Base-by-base conservation (phyloP, 2,888 invertebrate genomes). In the Strigamia maritima region DNA sequence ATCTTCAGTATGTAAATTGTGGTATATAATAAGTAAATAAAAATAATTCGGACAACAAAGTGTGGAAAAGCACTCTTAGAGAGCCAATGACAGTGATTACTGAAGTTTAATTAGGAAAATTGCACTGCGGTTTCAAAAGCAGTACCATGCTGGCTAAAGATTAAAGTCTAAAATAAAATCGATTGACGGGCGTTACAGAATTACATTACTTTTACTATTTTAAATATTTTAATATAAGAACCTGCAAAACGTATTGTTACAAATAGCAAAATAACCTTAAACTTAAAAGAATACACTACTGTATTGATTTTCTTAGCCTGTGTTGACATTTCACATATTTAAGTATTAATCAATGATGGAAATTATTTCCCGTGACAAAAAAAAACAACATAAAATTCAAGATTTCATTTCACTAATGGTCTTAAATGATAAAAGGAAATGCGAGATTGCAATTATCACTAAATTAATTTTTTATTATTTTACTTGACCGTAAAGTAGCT, bases 11-110 rank as follows among this genome's bases (percentile, higher is more conserved):
- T n/a, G 49, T 14, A n/a, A n/a, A 19, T 54, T 54, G 54, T 19
- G n/a, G 54, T 16, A 16, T 44, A 16, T 16, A 14, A 14, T 16
- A 60, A 7, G 19, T 60, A 22, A 60, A 22, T 10, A 7, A 8
- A 60, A 60, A 24, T 60, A 60, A 60, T 60, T 60, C 22, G 22
- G 60, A 60, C 60, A 60, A n/a, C 22, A 60, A 60, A 60, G 60
- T 70, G 8, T 26, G 22, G 24, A 70, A 26, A 70, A 26, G 70
- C 6, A 16, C 70, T 28, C 28, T 70, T 70, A 70, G 14, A 16
- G 26, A 26, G 70, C 26, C 70, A 70, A 70, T n/a, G 70, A 26
- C 70, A 70, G 70, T 70, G 70, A 70, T 70, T 70, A 70, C 70
- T 28, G 28, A 16, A 70, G 70, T 70, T 70, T 70, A 70, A 70